Conservation (phyloP, 1,140 invertebrate species). For the Atta cephalotes region DNA sequence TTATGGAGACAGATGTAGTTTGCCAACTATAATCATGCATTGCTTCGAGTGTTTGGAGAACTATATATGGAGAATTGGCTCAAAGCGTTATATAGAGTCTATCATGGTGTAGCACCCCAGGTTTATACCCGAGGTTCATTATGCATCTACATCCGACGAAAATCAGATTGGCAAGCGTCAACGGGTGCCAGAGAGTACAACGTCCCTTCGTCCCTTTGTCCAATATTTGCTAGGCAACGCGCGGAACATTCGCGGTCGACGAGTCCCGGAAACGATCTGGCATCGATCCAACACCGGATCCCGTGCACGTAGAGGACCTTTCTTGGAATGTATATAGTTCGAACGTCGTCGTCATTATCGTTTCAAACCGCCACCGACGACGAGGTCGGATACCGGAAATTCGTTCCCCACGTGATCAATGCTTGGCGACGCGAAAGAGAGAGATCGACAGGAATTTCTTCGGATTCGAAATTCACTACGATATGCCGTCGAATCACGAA, state of each 20-base stretch:
- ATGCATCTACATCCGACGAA: not conserved
- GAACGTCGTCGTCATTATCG: constrained; percentile 63
- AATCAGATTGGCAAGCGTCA: constrained; percentile 48
- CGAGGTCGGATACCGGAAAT: constrained; percentile 50
- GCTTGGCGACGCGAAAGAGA: not conserved
- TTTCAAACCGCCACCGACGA: constrained; percentile 46
- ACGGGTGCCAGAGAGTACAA: constrained; percentile 29
- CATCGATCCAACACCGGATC: constrained; percentile 50
- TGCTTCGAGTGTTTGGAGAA: constrained; percentile 29
- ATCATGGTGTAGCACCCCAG: not conserved
- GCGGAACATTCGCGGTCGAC: constrained; percentile 25
- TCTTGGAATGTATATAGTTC: constrained; percentile 30
- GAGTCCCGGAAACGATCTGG: constrained; percentile 63
- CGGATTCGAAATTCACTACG: constrained; percentile 22
- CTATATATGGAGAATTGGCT: not conserved
- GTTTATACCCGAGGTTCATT: constrained; percentile 19
- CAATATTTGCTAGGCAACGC: constrained; percentile 22
- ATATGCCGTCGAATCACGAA: constrained; percentile 27
- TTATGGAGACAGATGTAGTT: constrained; percentile 1
- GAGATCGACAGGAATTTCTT: constrained; percentile 35
- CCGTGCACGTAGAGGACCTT: not conserved
- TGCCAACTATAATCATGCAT: constrained; percentile 14
- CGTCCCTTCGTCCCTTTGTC: constrained; percentile 62
- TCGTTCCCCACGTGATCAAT: constrained; percentile 6
- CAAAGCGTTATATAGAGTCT: not conserved